Evolutionary conservation across 2,888 invertebrate genomes (phyloP), one percentile per base, ranked within the genome.

Genomic region (Caenorhabditis afra): DNA sequence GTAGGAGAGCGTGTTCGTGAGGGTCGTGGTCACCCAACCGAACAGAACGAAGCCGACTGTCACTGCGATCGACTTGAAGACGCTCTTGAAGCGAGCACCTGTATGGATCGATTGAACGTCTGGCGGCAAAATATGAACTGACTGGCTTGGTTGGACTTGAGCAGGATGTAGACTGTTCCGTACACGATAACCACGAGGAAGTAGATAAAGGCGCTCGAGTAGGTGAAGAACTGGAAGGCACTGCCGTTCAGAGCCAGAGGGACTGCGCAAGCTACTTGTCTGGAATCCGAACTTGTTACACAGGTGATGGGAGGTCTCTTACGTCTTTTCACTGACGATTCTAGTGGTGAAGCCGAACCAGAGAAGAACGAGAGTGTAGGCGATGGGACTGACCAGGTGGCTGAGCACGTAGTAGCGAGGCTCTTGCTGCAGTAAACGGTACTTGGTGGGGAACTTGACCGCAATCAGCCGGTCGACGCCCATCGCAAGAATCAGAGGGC

Each of bases 401-500:
- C 37, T 52, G 8, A 59, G 29, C 10, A 81, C 59, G 47, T 81
- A 81, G 23, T 29, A 22, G 14, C 57, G 45, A 22, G 67, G 73
- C 10, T 66, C 64, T 16, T 81, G 74, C 53, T 81, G 81, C 22
- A 58, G 76, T 16, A 67, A 52, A 2, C 81, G 79, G 44, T 81
- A 81, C 76, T 77, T 79, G 37, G 79, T 66, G 10, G 81, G 81
- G n/a, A 71, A 77, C 18, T 76, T 71, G 11, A 81, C 74, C 16
- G 81, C 81, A 37, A 81, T 81, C 22, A 81, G 39, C 47, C 81
- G 29, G 44, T 81, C 81, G 8, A 81, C 35, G 0, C 81, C 81
- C 77, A 79, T 76, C 3, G 76, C 64, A 1, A 81, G 55, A 29
- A 79, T 79, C 39, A 81, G 22, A 5, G 81, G 81, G 14, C 74